These are phyloP conservation scores for Drosophila mayri DNA, from an alignment of 1,140 invertebrate genomes.

Conservation along the genomic window DNA sequence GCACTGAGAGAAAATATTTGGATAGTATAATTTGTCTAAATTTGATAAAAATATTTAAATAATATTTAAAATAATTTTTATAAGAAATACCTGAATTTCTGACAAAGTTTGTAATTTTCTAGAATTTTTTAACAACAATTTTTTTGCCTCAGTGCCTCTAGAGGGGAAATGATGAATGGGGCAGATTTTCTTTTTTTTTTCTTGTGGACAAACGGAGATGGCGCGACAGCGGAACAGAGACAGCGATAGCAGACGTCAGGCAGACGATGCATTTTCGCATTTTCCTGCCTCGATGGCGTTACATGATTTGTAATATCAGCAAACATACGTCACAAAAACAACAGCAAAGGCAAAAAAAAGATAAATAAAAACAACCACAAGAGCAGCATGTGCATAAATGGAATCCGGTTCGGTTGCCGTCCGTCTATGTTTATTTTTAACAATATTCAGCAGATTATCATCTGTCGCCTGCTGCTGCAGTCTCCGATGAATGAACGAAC, in stretches of 20 bases:
- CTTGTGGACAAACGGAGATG: slow-evolving; percentile 22
- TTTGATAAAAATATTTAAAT: no score
- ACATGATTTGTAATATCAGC: slow-evolving; percentile 82
- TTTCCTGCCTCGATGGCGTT: slow-evolving; percentile 64
- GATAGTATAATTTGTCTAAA: background rate
- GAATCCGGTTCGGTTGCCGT: slow-evolving; percentile 68
- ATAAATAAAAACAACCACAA: background rate
- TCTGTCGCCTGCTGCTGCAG: slow-evolving; percentile 53
- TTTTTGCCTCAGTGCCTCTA: slow-evolving; percentile 1
- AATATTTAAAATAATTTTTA: background rate
- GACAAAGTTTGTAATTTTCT: background rate
- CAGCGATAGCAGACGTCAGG: slow-evolving; percentile 65
- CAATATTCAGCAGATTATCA: slow-evolving; percentile 75
- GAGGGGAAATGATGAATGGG: slow-evolving; percentile 70
- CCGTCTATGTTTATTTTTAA: slow-evolving; percentile 73
- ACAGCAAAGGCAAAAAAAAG: background rate
- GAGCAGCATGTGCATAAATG: slow-evolving; percentile 45
- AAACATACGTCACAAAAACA: slow-evolving; percentile 61
- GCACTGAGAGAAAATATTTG: slow-evolving; percentile 21
- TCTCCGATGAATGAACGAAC: slow-evolving; percentile 54
- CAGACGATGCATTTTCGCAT: slow-evolving; percentile 50
- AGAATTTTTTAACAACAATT: background rate
- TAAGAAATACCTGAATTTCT: background rate
- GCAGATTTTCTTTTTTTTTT: slow-evolving; percentile 1
- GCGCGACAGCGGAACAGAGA: slow-evolving; percentile 14